Base-by-base conservation (phyloP, 2,113 vertebrate species). In the Poeciliopsis prolifica region DNA sequence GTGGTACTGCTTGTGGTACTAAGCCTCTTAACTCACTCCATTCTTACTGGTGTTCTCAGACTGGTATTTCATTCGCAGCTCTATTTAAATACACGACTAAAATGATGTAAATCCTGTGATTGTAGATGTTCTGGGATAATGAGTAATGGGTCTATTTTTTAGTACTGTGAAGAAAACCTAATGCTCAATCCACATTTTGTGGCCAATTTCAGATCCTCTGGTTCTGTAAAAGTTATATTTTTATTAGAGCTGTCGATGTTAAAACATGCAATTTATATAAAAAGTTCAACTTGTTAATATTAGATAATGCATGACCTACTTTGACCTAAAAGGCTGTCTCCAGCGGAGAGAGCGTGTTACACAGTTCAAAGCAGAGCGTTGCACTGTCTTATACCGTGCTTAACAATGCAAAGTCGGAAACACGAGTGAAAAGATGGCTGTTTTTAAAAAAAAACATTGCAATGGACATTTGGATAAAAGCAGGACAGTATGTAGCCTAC, bases 11-110 rank as follows among this genome's bases (percentile, higher is more conserved):
- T 69, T 75, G 74, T 82, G 75, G 75, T 72, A 82, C 65, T 89
- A 89, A 93, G 83, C 85, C 84, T 88, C 87, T 90, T 92, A 87
- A 87, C 83, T 83, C 80, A 71, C 68, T 78, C 69, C 66, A 74
- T 65, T 76, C 79, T 84, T 82, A 78, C 58, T 79, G 78, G 71
- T 65, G 63, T 83, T 54, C 62, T 70, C 72, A 72, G 69, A 84
- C 64, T 67, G 68, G 48, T 75, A 28, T 26, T 77, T 75, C 60
- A 70, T 75, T 64, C 71, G 37, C 81, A 40, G 35, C 48, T 74
- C 42, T 60, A 75, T 81, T 72, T 30, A 31, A 54, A 65, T 70
- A 76, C 54, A n/a, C 31, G 69, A 76, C 69, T 65, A 60, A 85
- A 81, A 61, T 28, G 68, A 65, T 87, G 83, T 85, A 84, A 85